Evolutionary conservation across 2,888 invertebrate species (phyloP).

Genomic region (Exephanes ischioxanthus): DNA sequence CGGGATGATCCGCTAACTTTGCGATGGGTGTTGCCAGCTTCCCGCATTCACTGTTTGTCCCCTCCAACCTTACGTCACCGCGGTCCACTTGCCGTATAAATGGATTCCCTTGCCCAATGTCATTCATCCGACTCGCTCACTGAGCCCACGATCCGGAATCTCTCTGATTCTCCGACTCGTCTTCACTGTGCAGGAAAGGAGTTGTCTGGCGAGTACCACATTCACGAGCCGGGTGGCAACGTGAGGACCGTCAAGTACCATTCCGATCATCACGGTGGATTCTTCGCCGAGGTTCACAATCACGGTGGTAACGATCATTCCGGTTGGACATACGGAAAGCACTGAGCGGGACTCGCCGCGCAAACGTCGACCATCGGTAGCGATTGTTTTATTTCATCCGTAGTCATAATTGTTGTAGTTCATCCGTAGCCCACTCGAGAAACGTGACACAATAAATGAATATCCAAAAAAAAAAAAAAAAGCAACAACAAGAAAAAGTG

Average conservation of each 20-base stretch:
- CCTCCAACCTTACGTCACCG: too few relatives aligned
- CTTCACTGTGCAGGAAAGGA: conserved; percentile 71
- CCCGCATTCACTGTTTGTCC: background rate
- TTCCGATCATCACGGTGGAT: conserved; percentile 81
- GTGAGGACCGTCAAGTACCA: conserved; percentile 80
- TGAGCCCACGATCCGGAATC: too few relatives aligned
- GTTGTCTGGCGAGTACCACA: conserved; percentile 80
- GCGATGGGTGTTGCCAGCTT: background rate
- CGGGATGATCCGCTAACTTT: conserved; percentile 41
- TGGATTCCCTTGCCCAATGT: too few relatives aligned
- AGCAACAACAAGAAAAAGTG: background rate
- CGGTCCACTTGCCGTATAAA: too few relatives aligned
- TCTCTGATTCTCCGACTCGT: background rate
- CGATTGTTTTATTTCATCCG: background rate
- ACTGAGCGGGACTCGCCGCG: conserved; percentile 4
- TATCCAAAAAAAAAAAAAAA: background rate
- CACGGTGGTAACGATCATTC: conserved; percentile 78
- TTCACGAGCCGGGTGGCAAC: conserved; percentile 82
- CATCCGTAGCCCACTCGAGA: too few relatives aligned
- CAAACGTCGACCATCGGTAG: background rate
- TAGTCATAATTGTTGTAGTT: too few relatives aligned
- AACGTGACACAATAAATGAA: background rate
- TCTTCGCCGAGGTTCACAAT: conserved; percentile 81
- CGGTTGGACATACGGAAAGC: conserved; percentile 68
- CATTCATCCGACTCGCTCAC: too few relatives aligned